phyloP scores from a whole-genome alignment of 2,797 vertebrate genomes.

The Malacoctenus gilli region DNA sequence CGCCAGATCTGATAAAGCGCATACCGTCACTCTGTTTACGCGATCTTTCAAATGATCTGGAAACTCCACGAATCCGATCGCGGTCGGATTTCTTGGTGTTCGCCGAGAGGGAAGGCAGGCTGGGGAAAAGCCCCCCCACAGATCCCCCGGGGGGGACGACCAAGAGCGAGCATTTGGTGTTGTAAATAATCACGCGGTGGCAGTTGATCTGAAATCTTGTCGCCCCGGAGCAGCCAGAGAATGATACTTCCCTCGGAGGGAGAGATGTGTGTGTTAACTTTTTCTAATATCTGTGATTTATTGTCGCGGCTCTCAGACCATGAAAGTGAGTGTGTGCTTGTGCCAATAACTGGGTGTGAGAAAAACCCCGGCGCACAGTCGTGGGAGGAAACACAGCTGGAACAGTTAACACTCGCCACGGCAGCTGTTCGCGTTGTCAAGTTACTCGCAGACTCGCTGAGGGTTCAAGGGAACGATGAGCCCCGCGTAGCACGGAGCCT shows the following conservation, averaged over 20 bases:
- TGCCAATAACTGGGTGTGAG: constrained; percentile 52
- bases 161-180: too few species aligned
- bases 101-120: too few species aligned
- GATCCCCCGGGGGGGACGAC: too few species aligned
- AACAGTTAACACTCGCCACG: constrained; percentile 64
- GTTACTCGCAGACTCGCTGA: constrained; percentile 60
- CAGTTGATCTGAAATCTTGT: neutral
- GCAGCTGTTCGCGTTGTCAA: constrained; percentile 75
- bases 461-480: constrained; percentile 35
- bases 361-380: constrained; percentile 55
- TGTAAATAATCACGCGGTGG: too few species aligned
- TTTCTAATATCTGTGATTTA: constrained; percentile 23
- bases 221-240: neutral
- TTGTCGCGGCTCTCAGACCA: constrained; percentile 13
- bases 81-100: too few species aligned
- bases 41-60: too few species aligned
- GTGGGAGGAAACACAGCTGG: constrained; percentile 73
- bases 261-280: neutral
- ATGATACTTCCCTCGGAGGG: neutral
- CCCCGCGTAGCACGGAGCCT: constrained; percentile 6
- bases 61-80: too few species aligned
- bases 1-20: too few species aligned
- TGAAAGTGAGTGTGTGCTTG: constrained; percentile 24
- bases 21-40: too few species aligned
- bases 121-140: too few species aligned